Percentiles rank a stretch among this genome's conserved stretches.
Conservation (phyloP, 2,113 vertebrate genomes). For the Chauna torquata region DNA sequence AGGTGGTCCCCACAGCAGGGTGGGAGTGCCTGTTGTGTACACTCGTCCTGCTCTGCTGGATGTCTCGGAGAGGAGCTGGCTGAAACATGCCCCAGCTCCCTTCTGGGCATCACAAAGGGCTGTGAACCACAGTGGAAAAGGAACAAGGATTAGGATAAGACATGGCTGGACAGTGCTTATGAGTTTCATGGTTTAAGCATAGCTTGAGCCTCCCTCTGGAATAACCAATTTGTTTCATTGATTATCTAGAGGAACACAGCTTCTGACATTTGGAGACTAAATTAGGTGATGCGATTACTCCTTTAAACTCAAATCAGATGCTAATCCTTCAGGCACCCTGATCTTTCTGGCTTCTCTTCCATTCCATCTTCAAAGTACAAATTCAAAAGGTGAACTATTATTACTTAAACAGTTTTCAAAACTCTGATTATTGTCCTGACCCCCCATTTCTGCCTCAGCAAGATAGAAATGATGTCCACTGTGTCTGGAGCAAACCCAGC, state of each 20-base stretch:
- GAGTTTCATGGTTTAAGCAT: background rate
- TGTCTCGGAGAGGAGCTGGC: background rate
- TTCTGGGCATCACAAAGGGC: background rate
- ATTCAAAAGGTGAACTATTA: slow-evolving; percentile 1
- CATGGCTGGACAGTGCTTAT: background rate
- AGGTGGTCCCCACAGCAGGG: rapidly evolving
- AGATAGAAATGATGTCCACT: background rate
- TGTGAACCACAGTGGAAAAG: background rate
- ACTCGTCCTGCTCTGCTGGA: background rate
- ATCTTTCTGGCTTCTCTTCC: background rate
- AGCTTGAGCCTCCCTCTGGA: background rate
- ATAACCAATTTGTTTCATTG: background rate
- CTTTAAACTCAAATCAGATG: background rate
- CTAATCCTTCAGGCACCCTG: background rate
- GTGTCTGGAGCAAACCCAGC: background rate
- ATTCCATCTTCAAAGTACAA: background rate
- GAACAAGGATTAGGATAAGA: background rate
- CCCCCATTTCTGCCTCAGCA: slow-evolving; percentile 2
- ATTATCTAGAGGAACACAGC: background rate
- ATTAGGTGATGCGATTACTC: slow-evolving; percentile 7
- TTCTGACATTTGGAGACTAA: background rate
- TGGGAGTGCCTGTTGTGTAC: background rate
- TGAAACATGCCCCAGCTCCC: background rate
- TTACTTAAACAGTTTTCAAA: background rate
- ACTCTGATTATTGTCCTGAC: background rate